Evolutionary conservation across 2,888 invertebrate genomes (phyloP).

Genomic region (Amphipoea lucens): DNA sequence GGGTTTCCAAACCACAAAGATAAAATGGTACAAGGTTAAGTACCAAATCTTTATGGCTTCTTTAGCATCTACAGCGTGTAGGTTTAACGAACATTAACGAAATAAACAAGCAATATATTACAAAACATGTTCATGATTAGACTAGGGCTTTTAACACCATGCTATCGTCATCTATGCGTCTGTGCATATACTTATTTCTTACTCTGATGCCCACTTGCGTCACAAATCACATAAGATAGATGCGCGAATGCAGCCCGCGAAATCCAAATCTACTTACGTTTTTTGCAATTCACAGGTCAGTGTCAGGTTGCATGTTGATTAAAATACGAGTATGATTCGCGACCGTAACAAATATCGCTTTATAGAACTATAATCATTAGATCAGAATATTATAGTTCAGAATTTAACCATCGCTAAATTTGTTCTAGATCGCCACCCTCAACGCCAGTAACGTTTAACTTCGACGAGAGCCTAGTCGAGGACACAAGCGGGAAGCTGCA

Average conservation of each 20-base stretch:
- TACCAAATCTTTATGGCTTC: conserved; percentile 26
- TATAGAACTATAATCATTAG: background rate
- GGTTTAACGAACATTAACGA: background rate
- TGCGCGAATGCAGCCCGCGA: background rate
- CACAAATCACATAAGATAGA: background rate
- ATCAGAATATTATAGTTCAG: background rate
- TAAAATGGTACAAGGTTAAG: conserved; percentile 17
- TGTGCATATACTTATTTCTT: background rate
- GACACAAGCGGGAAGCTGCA: conserved; percentile 96
- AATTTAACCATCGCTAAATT: conserved; percentile 3
- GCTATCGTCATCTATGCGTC: too few species aligned
- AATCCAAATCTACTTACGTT: background rate
- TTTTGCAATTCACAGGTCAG: too few species aligned
- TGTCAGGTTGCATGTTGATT: too few species aligned
- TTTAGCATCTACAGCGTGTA: conserved; percentile 7
- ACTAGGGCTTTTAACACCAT: background rate
- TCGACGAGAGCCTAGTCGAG: conserved; percentile 96
- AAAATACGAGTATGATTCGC: too few species aligned
- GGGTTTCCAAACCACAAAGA: conserved; percentile 23
- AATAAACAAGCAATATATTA: conserved; percentile 13
- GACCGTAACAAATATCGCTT: background rate
- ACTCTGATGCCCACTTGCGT: background rate
- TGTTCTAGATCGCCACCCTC: conserved; percentile 93
- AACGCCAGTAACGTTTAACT: conserved; percentile 94
- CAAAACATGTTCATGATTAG: conserved; percentile 1